Evolutionary conservation across 2,113 vertebrate species (phyloP), one percentile per base, ranked within the genome.

Genomic region (Vanacampus margaritifer): DNA sequence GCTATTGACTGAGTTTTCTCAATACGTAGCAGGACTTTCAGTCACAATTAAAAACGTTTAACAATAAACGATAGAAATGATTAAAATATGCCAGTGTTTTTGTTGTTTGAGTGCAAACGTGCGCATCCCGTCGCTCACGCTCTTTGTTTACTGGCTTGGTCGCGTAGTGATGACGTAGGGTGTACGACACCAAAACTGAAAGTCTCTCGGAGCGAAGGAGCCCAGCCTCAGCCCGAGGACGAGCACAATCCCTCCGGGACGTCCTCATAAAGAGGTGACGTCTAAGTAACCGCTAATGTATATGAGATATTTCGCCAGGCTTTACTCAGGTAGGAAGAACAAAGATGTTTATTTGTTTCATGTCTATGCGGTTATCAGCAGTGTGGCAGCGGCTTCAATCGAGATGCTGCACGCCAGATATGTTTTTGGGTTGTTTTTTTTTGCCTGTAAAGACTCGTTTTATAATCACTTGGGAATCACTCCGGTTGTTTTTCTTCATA

Each of bases 281-380:
- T 37, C 45, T 71, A 69, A 65, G 3, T 64, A 28, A 24, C 65
- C 74, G 71, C 86, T 6, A 60, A 91, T 92, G 90, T 89, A 71
- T 76, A 69, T 86, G 82, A 86, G 86, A 66, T 67, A 78, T 84
- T 83, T 90, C 65, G 84, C 82, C 75, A 89, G 82, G 45, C 28
- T 88, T 0, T 71, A 82, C 53, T 89, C 91, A 86, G 92, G 92
- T 93, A 89, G 64, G 89, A 77, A 68, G 35, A 78, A 65, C 28
- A 23, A 23, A 0, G 23, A 26, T 8, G 0, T 68, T 32, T 66
- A n/a, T 57, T 3, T 67, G 0, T 24, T 9, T 24, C 11, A 9
- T 61, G 0, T 16, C 41, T 28, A 11, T 32, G 0, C 35, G 1
- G 23, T 63, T 46, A 16, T 36, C 8, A 32, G 61, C 23, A 13